These are phyloP conservation scores for Peromyscus aztecus DNA, from an alignment of 2,797 vertebrate species.

Conservation along the genomic window DNA sequence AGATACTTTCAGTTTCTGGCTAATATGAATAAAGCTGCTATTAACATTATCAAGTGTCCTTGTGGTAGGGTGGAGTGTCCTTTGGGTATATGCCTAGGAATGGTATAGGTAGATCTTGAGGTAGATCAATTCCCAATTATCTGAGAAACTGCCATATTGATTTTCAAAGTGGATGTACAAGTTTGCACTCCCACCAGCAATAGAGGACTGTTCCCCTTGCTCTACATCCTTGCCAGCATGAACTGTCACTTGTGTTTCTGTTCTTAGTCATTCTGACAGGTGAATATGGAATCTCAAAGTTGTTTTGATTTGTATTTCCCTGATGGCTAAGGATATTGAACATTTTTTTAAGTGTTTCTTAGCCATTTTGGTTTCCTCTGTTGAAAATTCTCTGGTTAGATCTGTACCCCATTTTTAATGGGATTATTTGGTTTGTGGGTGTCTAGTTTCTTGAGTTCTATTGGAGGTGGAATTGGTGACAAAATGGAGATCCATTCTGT, in stretches of 20 bases:
- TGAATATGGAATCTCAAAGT: neutral
- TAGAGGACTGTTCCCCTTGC: neutral
- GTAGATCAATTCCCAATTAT: neutral
- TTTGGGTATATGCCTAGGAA: neutral
- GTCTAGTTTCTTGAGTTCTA: neutral
- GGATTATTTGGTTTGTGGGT: neutral
- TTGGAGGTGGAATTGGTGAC: neutral
- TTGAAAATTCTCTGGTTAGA: neutral
- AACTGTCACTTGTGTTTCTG: neutral
- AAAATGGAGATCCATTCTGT: neutral
- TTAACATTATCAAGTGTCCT: neutral
- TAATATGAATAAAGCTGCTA: neutral
- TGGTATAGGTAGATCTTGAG: neutral
- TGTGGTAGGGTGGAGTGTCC: neutral
- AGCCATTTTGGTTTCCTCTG: neutral
- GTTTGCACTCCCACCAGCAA: neutral
- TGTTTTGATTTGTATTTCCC: neutral
- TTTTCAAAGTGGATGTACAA: neutral
- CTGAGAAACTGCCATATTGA: neutral
- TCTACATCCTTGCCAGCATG: no score
- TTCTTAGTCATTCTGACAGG: neutral
- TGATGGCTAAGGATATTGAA: neutral
- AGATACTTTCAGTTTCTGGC: neutral
- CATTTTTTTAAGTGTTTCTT: neutral
- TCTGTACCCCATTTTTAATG: neutral